Evolutionary conservation across 2,797 vertebrate species (phyloP).

Genomic region (Helicolenus hilgendorfi): DNA sequence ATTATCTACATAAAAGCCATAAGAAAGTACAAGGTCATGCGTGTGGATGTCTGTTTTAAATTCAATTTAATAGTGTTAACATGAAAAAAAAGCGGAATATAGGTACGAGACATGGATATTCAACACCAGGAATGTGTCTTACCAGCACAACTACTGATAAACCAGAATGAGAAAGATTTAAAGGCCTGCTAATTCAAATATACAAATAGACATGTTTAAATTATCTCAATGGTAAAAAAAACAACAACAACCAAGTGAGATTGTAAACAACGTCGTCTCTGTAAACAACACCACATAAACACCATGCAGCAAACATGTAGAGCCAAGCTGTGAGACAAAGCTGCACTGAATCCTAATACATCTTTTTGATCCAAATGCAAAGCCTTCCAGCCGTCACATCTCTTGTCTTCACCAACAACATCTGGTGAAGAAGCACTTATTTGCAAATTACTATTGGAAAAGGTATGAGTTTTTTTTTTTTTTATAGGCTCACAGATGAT

Average conservation of each 20-base stretch:
- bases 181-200: not conserved
- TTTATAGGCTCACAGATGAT: not conserved
- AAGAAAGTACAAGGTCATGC: not conserved
- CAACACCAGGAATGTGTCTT: not conserved
- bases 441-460: not conserved
- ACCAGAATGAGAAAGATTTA: not conserved
- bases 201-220: not conserved
- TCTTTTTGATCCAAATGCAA: not conserved
- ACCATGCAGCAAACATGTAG: not conserved
- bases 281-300: not conserved
- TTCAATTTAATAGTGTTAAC: not conserved
- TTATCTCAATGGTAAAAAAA: not conserved
- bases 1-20: not conserved
- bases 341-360: not conserved
- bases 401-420: not conserved
- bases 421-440: not conserved
- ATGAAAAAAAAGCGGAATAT: not conserved
- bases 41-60: not conserved
- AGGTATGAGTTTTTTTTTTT: not conserved
- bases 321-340: not conserved
- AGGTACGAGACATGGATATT: not conserved
- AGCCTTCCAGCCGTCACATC: not conserved
- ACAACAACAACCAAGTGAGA: not conserved
- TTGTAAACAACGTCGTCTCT: too few relatives aligned
- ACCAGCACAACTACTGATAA: not conserved